Evolutionary conservation across 2,797 vertebrate genomes (phyloP).

Genomic region (Ctenochaetus hawaiiensis): DNA sequence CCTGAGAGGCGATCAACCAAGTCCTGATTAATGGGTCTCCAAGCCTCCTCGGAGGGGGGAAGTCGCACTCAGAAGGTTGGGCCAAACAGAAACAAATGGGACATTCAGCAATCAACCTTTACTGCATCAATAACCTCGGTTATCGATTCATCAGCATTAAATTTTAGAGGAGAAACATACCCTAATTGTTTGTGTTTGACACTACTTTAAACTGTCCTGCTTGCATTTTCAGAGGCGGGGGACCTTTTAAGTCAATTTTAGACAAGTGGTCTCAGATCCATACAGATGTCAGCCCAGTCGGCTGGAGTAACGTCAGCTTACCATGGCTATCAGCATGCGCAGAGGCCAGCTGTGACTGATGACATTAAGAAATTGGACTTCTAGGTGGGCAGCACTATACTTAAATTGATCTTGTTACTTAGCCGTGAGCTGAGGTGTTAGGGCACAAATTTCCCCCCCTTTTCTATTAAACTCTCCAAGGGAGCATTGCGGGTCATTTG

Average conservation of each 20-base stretch:
- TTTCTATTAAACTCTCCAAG: slow-evolving; percentile 28
- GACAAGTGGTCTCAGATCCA: slow-evolving; percentile 22
- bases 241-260: slow-evolving; percentile 28
- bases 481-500: slow-evolving; percentile 63
- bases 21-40: slow-evolving; percentile 78
- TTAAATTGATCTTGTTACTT: slow-evolving; percentile 52
- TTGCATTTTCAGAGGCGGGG: slow-evolving; percentile 33
- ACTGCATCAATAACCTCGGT: slow-evolving; percentile 68
- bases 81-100: slow-evolving; percentile 66
- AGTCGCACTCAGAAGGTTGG: slow-evolving; percentile 65
- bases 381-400: slow-evolving; percentile 35
- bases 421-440: slow-evolving; percentile 21
- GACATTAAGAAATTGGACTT: slow-evolving; percentile 42
- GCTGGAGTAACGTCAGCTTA: slow-evolving; percentile 35
- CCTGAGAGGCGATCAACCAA: slow-evolving; percentile 69
- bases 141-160: slow-evolving; percentile 67
- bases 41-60: slow-evolving; percentile 55
- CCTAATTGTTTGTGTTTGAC: slow-evolving; percentile 35
- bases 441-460: neutral
- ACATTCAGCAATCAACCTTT: slow-evolving; percentile 62
- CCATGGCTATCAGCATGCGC: slow-evolving; percentile 46
- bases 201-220: slow-evolving; percentile 20
- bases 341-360: slow-evolving; percentile 14
- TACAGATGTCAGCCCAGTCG: slow-evolving; percentile 10
- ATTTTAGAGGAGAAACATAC: slow-evolving; percentile 52